A percentile compares a stretch with the other conserved stretches of the same genome.
Conservation (phyloP, 2,113 vertebrate species). For the Argyrosomus japonicus region DNA sequence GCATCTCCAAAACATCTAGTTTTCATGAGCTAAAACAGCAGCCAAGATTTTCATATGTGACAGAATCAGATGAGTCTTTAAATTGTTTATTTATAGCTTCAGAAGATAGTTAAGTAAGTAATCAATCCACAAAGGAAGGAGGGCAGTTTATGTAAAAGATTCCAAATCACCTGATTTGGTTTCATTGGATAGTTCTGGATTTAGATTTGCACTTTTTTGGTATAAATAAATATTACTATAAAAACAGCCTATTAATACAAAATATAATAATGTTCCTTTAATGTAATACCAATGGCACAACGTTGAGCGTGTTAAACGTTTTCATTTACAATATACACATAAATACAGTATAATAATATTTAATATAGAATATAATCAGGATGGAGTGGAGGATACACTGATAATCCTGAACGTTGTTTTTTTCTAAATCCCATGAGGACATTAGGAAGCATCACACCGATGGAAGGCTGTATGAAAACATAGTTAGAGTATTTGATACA, state of each 20-base stretch:
- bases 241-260: background rate
- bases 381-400: background rate
- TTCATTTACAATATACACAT: background rate
- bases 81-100: background rate
- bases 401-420: background rate
- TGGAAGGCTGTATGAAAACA: background rate
- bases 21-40: background rate
- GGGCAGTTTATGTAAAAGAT: background rate
- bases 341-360: background rate
- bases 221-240: background rate
- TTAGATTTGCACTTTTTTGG: background rate
- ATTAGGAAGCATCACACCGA: background rate
- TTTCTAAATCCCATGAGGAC: background rate
- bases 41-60: background rate
- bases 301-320: background rate
- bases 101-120: no score
- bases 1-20: background rate
- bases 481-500: background rate
- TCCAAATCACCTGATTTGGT: background rate
- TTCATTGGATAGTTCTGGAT: no score
- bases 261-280: background rate
- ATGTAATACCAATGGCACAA: background rate
- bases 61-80: background rate
- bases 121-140: background rate
- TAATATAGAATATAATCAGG: background rate